phyloP scores from a whole-genome alignment of 2,888 invertebrate genomes.

The Chouioia cunea region DNA sequence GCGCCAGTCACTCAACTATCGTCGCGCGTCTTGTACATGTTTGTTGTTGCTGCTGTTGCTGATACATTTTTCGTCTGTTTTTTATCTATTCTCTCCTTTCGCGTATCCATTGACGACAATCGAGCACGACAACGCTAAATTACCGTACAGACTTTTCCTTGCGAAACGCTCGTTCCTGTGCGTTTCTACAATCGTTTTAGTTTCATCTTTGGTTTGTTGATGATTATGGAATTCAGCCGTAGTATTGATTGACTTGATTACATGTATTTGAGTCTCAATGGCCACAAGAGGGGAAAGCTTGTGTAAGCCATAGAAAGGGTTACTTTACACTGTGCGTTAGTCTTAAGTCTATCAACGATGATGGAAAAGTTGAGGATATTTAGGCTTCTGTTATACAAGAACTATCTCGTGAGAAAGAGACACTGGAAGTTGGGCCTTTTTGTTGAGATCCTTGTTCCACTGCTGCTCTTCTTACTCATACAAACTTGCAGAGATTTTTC shows the following conservation, averaged over 20 bases:
- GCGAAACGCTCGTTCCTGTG: not conserved
- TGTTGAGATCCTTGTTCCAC: constrained; percentile 59
- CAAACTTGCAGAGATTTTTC: constrained; percentile 57
- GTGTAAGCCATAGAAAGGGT: constrained; percentile 8
- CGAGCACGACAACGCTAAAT: too few species aligned
- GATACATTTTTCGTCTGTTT: too few species aligned
- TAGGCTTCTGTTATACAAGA: constrained; percentile 60
- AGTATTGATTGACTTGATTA: constrained; percentile 33
- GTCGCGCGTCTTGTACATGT: not conserved
- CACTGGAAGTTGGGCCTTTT: constrained; percentile 61
- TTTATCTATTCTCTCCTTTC: too few species aligned
- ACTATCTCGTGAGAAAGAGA: constrained; percentile 60
- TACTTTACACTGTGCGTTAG: not conserved
- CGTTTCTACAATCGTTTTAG: not conserved
- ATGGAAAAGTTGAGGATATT: constrained; percentile 52
- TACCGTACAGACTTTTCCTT: not conserved
- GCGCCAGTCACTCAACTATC: not conserved
- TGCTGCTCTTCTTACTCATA: constrained; percentile 57
- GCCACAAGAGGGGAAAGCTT: constrained; percentile 18
- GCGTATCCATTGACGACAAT: too few species aligned
- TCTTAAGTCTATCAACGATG: constrained; percentile 21
- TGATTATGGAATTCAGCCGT: not conserved
- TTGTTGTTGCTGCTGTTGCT: not conserved
- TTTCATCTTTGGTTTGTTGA: constrained; percentile 2
- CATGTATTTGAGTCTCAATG: constrained; percentile 32